phyloP scores from a whole-genome alignment of 2,888 invertebrate species.

The Drosophila conformis region DNA sequence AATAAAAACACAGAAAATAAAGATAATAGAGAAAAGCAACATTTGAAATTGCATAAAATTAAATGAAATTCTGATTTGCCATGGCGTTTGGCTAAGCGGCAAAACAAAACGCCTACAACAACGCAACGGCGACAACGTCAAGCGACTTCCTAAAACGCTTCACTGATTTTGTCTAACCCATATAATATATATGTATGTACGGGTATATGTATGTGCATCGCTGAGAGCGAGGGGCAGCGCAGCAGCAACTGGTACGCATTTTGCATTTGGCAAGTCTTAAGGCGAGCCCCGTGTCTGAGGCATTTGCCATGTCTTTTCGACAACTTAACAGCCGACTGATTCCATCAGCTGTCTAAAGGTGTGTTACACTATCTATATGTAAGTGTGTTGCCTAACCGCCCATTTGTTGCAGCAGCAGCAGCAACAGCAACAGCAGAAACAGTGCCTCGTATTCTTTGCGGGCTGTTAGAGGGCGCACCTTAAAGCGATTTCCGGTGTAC shows the following conservation, averaged over 20 bases:
- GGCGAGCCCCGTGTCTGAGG: constrained; percentile 48
- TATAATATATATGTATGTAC: constrained; percentile 23
- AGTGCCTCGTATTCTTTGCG: constrained; percentile 47
- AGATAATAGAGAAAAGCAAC: constrained; percentile 37
- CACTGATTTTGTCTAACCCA: constrained; percentile 75
- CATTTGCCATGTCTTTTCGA: constrained; percentile 51
- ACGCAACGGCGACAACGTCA: constrained; percentile 40
- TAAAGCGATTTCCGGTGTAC: constrained; percentile 83
- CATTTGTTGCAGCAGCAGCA: constrained; percentile 53
- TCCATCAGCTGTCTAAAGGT: constrained; percentile 57
- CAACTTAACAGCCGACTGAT: constrained; percentile 72
- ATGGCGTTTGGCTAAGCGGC: constrained; percentile 53
- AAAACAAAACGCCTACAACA: constrained; percentile 68
- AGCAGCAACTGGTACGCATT: constrained; percentile 58
- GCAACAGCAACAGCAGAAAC: constrained; percentile 9
- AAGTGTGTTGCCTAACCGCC: constrained; percentile 51
- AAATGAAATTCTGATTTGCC: constrained; percentile 74
- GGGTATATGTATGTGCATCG: constrained; percentile 8
- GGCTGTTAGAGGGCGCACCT: constrained; percentile 77
- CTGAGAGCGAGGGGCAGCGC: constrained; percentile 6
- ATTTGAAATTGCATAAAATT: constrained; percentile 76
- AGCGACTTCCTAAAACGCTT: constrained; percentile 77
- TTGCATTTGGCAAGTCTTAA: constrained; percentile 55
- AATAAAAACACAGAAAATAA: constrained; percentile 17
- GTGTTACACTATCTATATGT: constrained; percentile 25